A percentile compares a stretch with the other conserved stretches of the same genome.
phyloP scores from a whole-genome alignment of 2,797 vertebrate genomes.

The Sebastes itinus region DNA sequence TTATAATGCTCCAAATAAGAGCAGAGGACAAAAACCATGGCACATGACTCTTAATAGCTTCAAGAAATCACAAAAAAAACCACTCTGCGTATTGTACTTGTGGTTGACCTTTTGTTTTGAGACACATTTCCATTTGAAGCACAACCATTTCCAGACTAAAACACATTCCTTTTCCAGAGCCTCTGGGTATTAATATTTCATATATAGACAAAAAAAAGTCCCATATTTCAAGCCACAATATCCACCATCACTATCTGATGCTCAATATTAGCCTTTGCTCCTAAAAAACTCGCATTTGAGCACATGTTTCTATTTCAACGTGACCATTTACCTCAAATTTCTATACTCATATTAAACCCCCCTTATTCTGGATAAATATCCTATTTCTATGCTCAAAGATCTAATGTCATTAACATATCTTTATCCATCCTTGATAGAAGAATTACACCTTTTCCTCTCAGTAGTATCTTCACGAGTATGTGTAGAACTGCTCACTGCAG shows the following conservation, averaged over 20 bases:
- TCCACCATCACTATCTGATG: not conserved
- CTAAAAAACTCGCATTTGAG: not conserved
- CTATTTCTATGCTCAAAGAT: not conserved
- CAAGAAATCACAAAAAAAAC: not conserved
- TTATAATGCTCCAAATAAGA: not conserved
- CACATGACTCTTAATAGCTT: not conserved
- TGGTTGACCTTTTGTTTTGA: constrained; percentile 33
- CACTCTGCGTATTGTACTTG: constrained; percentile 1
- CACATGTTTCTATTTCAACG: not conserved
- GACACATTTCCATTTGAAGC: constrained; percentile 26
- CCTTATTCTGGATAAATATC: not conserved
- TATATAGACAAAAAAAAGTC: constrained; percentile 5
- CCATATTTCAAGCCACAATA: not conserved
- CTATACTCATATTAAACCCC: not conserved
- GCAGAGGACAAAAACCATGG: not conserved
- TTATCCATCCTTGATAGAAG: not conserved
- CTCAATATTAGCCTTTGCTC: not conserved
- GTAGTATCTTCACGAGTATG: not conserved
- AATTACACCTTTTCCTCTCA: not conserved
- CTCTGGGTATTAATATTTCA: constrained; percentile 43
- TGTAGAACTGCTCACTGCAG: not conserved
- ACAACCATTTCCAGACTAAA: constrained; percentile 28
- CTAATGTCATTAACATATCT: not conserved
- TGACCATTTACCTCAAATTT: not conserved
- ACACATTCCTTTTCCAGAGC: not conserved